phyloP scores from a whole-genome alignment of 2,888 invertebrate species.

The Muschampia plurimacula region DNA sequence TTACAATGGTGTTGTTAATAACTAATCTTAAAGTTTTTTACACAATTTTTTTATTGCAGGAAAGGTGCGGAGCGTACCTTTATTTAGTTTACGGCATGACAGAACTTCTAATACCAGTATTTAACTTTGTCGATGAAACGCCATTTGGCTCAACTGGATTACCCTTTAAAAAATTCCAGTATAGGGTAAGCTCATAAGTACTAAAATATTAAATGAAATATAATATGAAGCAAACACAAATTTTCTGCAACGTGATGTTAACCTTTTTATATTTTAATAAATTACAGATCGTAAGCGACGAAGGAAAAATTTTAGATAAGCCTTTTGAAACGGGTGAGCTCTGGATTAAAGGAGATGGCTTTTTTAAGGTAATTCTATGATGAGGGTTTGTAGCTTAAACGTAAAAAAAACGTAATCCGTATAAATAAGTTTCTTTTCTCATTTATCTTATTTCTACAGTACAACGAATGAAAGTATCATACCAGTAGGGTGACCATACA shows the following conservation, averaged over 20 bases:
- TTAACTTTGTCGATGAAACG: constrained; percentile 54
- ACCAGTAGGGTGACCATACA: no score
- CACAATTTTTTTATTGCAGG: constrained; percentile 42
- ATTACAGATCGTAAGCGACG: constrained; percentile 45
- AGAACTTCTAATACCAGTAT: constrained; percentile 59
- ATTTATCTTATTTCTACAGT: constrained; percentile 11
- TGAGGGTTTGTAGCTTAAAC: constrained; percentile 39
- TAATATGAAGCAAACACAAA: neutral
- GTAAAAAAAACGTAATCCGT: constrained; percentile 18
- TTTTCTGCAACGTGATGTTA: neutral
- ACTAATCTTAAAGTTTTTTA: no score
- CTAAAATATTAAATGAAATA: neutral
- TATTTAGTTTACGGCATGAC: constrained; percentile 62
- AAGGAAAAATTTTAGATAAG: constrained; percentile 49
- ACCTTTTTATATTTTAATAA: constrained; percentile 26
- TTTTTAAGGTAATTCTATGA: constrained; percentile 57
- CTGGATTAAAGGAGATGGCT: constrained; percentile 58
- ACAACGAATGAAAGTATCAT: neutral
- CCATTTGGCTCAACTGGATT: constrained; percentile 58
- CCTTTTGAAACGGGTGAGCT: constrained; percentile 55
- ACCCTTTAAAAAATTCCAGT: constrained; percentile 52
- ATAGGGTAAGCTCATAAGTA: constrained; percentile 48
- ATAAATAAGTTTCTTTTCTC: constrained; percentile 26
- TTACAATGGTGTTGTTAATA: no score
- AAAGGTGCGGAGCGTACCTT: constrained; percentile 52